phyloP scores from a whole-genome alignment of 2,888 invertebrate species.

The Esperia sulphurella region DNA sequence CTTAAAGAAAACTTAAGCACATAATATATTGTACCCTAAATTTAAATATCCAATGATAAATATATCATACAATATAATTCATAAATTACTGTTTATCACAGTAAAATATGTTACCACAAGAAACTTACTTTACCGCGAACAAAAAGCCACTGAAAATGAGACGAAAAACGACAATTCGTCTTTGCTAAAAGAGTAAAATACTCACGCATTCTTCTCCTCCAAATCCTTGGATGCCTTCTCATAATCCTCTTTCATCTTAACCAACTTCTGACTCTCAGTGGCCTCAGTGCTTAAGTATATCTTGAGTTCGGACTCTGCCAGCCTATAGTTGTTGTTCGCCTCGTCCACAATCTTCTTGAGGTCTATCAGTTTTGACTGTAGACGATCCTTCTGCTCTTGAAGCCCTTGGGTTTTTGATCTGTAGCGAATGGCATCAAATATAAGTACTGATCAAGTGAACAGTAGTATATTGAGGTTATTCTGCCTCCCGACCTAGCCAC shows the following conservation, averaged over 20 bases:
- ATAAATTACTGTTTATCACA: no score
- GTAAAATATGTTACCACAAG: no score
- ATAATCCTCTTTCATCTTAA: conserved; percentile 75
- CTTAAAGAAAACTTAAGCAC: no score
- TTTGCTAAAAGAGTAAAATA: conserved; percentile 11
- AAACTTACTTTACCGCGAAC: no score
- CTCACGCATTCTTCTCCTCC: conserved; percentile 63
- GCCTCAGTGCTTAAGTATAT: conserved; percentile 83
- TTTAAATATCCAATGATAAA: no score
- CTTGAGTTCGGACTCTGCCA: conserved; percentile 88
- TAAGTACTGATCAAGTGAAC: no score
- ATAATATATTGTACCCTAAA: no score
- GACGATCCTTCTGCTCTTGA: conserved; percentile 84
- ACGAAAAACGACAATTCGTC: no score
- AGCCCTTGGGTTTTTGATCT: conserved; percentile 83
- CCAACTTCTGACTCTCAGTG: conserved; percentile 81
- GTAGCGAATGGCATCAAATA: conserved; percentile 1
- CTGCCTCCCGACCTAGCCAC: no score
- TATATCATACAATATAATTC: no score
- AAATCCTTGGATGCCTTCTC: conserved; percentile 71
- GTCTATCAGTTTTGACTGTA: conserved; percentile 83
- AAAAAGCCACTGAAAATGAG: no score
- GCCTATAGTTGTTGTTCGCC: conserved; percentile 78
- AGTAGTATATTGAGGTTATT: no score
- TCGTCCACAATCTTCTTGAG: conserved; percentile 85